Percentiles rank a stretch among this genome's conserved stretches.
Conservation (phyloP, 2,113 vertebrate species). For the Pongo abelii region DNA sequence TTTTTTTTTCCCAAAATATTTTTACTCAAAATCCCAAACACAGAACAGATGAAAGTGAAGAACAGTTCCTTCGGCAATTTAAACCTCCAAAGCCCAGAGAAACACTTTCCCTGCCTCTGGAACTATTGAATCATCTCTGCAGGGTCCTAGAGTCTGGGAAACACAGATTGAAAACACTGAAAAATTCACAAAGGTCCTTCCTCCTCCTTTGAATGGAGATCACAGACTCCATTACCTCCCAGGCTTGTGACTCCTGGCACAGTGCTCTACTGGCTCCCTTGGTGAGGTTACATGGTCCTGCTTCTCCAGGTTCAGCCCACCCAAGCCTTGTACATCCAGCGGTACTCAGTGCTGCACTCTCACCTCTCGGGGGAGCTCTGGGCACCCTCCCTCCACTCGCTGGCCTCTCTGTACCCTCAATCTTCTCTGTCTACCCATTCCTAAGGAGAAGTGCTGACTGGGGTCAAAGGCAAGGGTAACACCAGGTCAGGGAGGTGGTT, state of each 20-base stretch:
- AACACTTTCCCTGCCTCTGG: too few relatives aligned
- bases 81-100: neutral
- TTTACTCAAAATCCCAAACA: neutral
- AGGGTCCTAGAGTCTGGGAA: neutral
- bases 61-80: neutral
- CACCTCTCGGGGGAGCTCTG: neutral
- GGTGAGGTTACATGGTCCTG: rapidly evolving
- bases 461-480: neutral
- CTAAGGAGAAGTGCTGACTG: neutral
- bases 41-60: neutral
- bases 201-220: too few relatives aligned
- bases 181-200: neutral
- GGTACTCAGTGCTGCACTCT: neutral
- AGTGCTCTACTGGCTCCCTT: neutral
- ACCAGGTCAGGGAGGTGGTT: neutral
- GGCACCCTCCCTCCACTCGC: too few relatives aligned
- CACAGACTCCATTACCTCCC: neutral
- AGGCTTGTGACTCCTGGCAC: neutral
- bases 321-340: rapidly evolving
- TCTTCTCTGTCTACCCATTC: neutral
- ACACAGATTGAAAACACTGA: neutral
- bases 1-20: neutral
- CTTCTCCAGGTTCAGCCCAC: neutral
- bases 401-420: neutral
- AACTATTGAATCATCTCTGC: neutral